Evolutionary conservation across 2,113 vertebrate species (phyloP), one percentile per base, ranked within the genome.

Genomic region (Falco punctatus): DNA sequence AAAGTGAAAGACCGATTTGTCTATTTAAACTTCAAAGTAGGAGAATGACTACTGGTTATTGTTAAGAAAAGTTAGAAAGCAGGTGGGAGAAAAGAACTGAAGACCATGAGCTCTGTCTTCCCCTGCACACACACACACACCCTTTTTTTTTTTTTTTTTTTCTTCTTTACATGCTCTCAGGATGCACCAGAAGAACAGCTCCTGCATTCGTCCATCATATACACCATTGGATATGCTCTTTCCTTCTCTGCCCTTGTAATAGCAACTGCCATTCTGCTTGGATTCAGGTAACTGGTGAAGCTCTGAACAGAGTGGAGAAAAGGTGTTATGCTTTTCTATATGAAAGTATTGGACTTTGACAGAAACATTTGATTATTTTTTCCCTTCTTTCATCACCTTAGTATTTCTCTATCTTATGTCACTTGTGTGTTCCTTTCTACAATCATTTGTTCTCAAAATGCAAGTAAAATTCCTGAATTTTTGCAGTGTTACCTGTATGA

Each of bases 141-240:
- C 9, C 14, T 15, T 48, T 26, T 13, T 11, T 57, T 71, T 71
- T 81, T 73, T 85, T 42, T n/a, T 52, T 11, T 85, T 93, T 88
- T 81, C 58, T 95, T 54, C 51, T 89, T 95, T 66, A 5, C 96
- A 24, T 96, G 65, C 86, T 90, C 83, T 72, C 92, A 98, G 98
- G 97, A 95, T 58, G 96, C 96, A 69, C 97, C 97, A 7, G 98
- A 97, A 94, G 97, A 97, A 90, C 98, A 98, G 78, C 97, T 98
- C 52, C 97, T 98, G 92, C 98, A 98, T 52, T 96, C 98, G 46
- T 98, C 98, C 59, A 54, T 98, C 93, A 97, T 98, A 97, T 98
- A 98, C 92, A 98, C 98, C 10, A 97, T 98, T 96, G 98, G 98
- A 94, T 98, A 98, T 30, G 97, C 98, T 10, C 97, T 98, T 59